Conservation (phyloP, 1,140 invertebrate genomes). For the Spodoptera frugiperda region DNA sequence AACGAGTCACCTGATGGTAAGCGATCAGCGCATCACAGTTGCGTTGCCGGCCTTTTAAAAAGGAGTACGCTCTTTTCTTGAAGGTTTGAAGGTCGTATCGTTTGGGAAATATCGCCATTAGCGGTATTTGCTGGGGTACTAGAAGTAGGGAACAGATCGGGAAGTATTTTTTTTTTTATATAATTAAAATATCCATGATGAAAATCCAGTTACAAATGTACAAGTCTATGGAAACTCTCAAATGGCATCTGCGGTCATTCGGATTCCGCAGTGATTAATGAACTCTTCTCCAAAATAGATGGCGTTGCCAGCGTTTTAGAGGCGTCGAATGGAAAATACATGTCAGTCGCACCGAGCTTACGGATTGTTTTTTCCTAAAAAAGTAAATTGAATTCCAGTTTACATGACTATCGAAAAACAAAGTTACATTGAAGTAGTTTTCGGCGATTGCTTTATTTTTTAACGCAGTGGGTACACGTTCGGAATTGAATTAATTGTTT, state of each 20-base stretch:
- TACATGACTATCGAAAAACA: slow-evolving; percentile 22
- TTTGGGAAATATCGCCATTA: too few relatives aligned
- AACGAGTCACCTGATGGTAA: too few relatives aligned
- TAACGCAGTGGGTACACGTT: too few relatives aligned
- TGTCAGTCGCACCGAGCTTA: slow-evolving; percentile 31
- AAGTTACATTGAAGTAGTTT: slow-evolving; percentile 24
- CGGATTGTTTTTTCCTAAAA: slow-evolving; percentile 21
- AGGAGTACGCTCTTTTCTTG: too few relatives aligned
- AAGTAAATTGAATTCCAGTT: slow-evolving; percentile 44
- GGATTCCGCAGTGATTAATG: slow-evolving; percentile 40
- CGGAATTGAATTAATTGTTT: too few relatives aligned
- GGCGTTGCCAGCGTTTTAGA: slow-evolving; percentile 16
- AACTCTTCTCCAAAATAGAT: slow-evolving; percentile 24
- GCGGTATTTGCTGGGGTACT: too few relatives aligned
- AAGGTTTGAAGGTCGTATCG: too few relatives aligned
- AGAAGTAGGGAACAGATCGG: too few relatives aligned
- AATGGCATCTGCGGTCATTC: slow-evolving; percentile 31
- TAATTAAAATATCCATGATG: too few relatives aligned
- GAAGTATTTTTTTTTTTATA: too few relatives aligned
- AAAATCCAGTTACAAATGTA: slow-evolving; percentile 8
- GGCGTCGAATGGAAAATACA: slow-evolving; percentile 44
- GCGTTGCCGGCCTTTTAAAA: too few relatives aligned
- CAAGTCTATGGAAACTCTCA: slow-evolving; percentile 12
- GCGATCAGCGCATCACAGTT: too few relatives aligned
- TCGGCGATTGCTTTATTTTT: not conserved